These are phyloP conservation scores for Bombylius major DNA, from an alignment of 2,888 invertebrate species.

Conservation along the genomic window DNA sequence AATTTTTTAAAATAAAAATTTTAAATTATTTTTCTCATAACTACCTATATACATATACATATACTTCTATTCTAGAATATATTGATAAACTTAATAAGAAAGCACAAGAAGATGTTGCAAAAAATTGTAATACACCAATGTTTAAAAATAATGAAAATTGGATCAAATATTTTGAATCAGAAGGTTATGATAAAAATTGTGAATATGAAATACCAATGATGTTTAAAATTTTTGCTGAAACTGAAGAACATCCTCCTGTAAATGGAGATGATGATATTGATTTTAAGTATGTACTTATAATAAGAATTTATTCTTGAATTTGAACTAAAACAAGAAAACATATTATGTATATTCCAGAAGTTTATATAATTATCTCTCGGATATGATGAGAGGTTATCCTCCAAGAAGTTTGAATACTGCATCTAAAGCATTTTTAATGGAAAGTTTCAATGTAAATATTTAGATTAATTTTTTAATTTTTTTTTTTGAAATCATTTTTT, in stretches of 20 bases:
- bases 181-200: conserved; percentile 14
- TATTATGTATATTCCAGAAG: background rate
- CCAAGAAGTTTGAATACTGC: background rate
- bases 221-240: conserved; percentile 13
- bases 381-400: background rate
- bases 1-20: background rate
- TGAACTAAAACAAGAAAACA: too few species aligned
- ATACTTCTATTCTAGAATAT: background rate
- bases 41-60: too few species aligned
- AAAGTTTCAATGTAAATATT: background rate
- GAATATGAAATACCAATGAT: too few species aligned
- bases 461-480: background rate
- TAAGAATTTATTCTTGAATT: too few species aligned
- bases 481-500: too few species aligned
- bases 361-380: background rate
- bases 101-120: conserved; percentile 20
- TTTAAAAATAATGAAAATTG: conserved; percentile 25
- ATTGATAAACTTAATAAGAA: conserved; percentile 6
- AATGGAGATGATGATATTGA: background rate
- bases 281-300: background rate
- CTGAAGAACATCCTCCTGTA: background rate
- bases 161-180: conserved; percentile 21
- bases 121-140: conserved; percentile 23
- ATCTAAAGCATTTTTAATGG: background rate
- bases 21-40: background rate